Conservation (phyloP, 2,113 vertebrate species). For the Gopherus evgoodei region DNA sequence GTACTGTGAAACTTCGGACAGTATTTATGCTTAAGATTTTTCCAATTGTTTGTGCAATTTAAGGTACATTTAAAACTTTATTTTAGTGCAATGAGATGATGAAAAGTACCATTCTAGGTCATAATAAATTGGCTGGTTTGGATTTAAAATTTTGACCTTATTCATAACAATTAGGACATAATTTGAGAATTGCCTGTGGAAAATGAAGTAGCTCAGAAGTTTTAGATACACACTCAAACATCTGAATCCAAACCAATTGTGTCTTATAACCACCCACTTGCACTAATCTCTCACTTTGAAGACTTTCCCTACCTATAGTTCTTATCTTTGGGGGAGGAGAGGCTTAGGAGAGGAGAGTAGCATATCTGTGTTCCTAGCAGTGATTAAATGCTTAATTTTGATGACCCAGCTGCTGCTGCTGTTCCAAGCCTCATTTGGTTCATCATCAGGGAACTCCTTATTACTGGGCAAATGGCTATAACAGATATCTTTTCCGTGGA, state of each 20-base stretch:
- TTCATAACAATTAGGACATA: background rate
- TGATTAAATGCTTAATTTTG: slow-evolving; percentile 37
- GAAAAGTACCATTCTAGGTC: background rate
- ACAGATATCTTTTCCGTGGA: background rate
- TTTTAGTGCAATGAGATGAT: background rate
- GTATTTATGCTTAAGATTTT: accelerated
- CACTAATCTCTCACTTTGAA: background rate
- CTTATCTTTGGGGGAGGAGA: background rate
- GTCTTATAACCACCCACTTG: background rate
- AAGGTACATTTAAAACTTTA: background rate
- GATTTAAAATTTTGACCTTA: background rate
- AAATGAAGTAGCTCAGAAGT: background rate
- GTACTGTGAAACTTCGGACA: background rate
- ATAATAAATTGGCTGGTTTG: background rate
- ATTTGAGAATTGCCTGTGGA: background rate
- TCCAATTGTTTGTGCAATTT: background rate
- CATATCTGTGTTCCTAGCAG: background rate
- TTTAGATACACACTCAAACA: background rate
- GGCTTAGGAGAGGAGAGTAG: background rate
- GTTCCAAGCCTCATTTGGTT: slow-evolving; percentile 50
- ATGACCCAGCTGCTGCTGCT: background rate
- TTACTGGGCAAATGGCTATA: slow-evolving; percentile 22
- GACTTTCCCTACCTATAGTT: background rate
- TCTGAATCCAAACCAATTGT: background rate
- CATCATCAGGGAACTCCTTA: slow-evolving; percentile 28